These are phyloP conservation scores for Corbicula japonica DNA, from an alignment of 2,888 invertebrate genomes.

Conservation along the genomic window DNA sequence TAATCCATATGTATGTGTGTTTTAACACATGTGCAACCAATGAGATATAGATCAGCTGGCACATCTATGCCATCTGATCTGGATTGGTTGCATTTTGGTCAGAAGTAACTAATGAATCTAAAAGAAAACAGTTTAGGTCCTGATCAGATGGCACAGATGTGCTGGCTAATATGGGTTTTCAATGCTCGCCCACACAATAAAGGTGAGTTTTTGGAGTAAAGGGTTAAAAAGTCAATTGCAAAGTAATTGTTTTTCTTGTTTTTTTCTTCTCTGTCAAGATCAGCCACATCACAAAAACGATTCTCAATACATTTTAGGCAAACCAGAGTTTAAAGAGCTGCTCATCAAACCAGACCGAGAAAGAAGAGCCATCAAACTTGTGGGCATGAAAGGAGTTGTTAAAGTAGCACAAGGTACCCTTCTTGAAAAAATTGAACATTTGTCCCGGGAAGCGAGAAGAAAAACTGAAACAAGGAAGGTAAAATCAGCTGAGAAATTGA, in stretches of 20 bases:
- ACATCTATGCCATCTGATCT: not conserved
- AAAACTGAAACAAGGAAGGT: slow-evolving; percentile 49
- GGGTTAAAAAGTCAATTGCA: not conserved
- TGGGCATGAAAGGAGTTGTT: slow-evolving; percentile 39
- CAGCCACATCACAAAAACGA: no score
- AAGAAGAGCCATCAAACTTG: slow-evolving; percentile 46
- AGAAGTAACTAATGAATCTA: no score
- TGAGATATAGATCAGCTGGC: not conserved
- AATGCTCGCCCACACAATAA: no score
- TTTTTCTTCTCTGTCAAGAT: not conserved
- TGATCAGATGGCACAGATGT: no score
- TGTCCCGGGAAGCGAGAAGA: slow-evolving; percentile 48
- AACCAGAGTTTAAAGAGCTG: slow-evolving; percentile 44
- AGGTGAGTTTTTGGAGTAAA: no score
- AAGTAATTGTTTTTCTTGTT: not conserved
- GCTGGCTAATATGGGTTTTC: no score
- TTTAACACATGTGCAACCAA: no score
- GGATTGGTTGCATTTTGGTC: no score
- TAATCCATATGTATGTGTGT: no score
- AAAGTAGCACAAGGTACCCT: slow-evolving; percentile 39
- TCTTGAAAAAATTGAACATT: slow-evolving; percentile 33
- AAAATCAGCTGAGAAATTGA: slow-evolving; percentile 53
- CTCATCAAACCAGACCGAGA: slow-evolving; percentile 56
- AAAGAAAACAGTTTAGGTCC: no score
- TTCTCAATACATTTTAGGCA: slow-evolving; percentile 49